These are phyloP conservation scores for Pangasianodon gigas DNA, from an alignment of 2,113 vertebrate species.

Conservation along the genomic window DNA sequence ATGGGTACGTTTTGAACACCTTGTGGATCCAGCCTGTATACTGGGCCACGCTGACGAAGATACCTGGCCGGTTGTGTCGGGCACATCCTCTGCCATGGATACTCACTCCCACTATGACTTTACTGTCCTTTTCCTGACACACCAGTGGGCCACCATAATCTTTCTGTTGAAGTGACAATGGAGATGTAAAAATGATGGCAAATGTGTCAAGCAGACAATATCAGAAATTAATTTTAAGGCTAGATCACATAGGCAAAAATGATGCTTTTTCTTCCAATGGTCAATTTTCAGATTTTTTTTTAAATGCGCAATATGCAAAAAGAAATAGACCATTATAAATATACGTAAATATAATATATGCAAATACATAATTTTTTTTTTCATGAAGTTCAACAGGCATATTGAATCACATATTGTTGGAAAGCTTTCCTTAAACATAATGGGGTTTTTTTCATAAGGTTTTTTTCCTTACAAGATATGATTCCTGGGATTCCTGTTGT, in stretches of 20 bases:
- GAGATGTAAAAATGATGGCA: background rate
- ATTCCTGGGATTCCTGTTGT: too few species aligned
- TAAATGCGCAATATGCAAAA: background rate
- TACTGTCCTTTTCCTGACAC: slow-evolving; percentile 90
- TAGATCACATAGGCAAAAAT: background rate
- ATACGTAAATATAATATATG: background rate
- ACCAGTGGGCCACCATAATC: slow-evolving; percentile 96
- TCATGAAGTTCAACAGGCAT: background rate
- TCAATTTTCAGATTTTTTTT: background rate
- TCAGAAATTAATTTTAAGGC: background rate
- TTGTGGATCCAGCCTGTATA: slow-evolving; percentile 97
- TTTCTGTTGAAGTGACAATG: slow-evolving; percentile 71
- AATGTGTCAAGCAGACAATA: background rate
- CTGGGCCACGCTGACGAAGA: slow-evolving; percentile 92
- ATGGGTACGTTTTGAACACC: slow-evolving; percentile 76
- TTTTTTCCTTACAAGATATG: background rate
- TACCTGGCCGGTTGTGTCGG: slow-evolving; percentile 85
- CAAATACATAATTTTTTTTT: background rate
- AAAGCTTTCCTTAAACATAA: background rate
- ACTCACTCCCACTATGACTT: slow-evolving; percentile 91
- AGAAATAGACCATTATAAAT: background rate
- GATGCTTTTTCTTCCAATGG: background rate
- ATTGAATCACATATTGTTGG: background rate
- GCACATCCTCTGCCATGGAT: slow-evolving; percentile 93
- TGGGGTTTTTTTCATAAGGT: too few species aligned